Evolutionary conservation across 92 coral and sea anemone species (phyloP).

Genomic region (Phymanthus crucifer): DNA sequence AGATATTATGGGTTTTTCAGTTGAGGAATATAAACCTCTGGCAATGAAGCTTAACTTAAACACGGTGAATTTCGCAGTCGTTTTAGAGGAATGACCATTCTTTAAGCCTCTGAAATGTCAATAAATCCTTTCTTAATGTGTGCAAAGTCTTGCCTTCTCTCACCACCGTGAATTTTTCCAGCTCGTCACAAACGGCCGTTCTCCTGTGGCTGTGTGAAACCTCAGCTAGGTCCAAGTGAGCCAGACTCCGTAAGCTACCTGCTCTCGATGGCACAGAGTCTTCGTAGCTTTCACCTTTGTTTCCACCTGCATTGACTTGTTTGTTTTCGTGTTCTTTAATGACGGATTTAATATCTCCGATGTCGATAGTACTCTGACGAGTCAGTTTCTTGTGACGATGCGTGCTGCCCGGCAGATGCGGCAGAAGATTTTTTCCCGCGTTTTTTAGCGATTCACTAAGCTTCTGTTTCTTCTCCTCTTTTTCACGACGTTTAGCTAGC

Average conservation of each 20-base stretch:
- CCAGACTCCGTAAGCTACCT: background rate
- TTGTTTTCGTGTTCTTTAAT: conserved; percentile 9
- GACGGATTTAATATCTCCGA: conserved; percentile 17
- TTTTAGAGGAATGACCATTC: conserved; percentile 38
- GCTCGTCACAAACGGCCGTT: conserved; percentile 41
- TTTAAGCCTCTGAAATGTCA: conserved; percentile 39
- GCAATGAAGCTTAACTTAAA: background rate
- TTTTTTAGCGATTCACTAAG: conserved; percentile 23
- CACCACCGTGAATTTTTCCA: conserved; percentile 23
- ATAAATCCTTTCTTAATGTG: conserved; percentile 31
- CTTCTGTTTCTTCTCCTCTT: conserved; percentile 12
- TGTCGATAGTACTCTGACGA: conserved; percentile 30
- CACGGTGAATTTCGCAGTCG: background rate
- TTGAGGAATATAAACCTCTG: background rate
- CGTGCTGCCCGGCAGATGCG: conserved; percentile 17
- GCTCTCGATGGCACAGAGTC: background rate
- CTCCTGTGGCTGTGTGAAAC: conserved; percentile 22
- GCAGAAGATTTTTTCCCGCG: conserved; percentile 17
- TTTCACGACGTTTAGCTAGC: background rate
- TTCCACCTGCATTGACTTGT: background rate
- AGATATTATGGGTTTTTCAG: background rate
- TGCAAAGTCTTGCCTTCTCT: conserved; percentile 18
- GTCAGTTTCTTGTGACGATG: conserved; percentile 22
- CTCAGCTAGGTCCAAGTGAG: conserved; percentile 21
- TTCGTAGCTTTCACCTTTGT: background rate